phyloP scores from a whole-genome alignment of 2,888 invertebrate species.

The Lasioglossum morio region DNA sequence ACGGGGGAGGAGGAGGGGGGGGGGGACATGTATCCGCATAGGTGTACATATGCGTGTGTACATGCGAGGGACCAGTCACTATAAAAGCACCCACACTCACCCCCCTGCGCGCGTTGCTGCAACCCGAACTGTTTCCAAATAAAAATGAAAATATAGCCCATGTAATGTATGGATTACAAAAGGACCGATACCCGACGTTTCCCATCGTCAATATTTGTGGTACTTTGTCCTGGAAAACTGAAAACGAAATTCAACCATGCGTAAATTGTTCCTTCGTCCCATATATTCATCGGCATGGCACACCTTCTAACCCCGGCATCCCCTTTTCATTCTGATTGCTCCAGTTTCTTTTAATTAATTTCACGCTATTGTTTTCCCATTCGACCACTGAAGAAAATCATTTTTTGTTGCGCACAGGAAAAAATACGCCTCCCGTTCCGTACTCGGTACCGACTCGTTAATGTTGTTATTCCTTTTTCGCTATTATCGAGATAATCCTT shows the following conservation, averaged over 20 bases:
- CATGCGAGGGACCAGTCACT: slow-evolving; percentile 9
- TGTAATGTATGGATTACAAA: slow-evolving; percentile 69
- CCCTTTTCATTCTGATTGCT: slow-evolving; percentile 8
- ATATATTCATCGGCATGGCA: not conserved
- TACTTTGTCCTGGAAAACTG: slow-evolving; percentile 40
- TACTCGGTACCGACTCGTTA: not conserved
- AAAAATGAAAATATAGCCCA: slow-evolving; percentile 66
- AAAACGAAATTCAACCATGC: slow-evolving; percentile 47
- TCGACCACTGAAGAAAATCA: not conserved
- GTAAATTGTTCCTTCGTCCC: slow-evolving; percentile 22
- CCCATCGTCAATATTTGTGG: slow-evolving; percentile 54
- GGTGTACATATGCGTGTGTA: not conserved
- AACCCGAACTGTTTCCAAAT: slow-evolving; percentile 49
- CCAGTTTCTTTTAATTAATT: not conserved
- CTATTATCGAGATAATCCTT: not conserved
- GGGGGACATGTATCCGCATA: not conserved
- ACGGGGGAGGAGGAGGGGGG: not conserved
- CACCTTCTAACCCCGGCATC: not conserved
- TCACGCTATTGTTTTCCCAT: not conserved
- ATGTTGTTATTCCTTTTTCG: not conserved
- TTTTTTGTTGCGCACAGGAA: not conserved
- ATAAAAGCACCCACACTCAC: slow-evolving; percentile 36
- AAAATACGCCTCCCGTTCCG: not conserved
- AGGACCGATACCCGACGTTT: slow-evolving; percentile 51
- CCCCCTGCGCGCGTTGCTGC: slow-evolving; percentile 4